These are phyloP conservation scores for Epiblema foenella DNA, from an alignment of 2,888 invertebrate genomes.

Conservation along the genomic window DNA sequence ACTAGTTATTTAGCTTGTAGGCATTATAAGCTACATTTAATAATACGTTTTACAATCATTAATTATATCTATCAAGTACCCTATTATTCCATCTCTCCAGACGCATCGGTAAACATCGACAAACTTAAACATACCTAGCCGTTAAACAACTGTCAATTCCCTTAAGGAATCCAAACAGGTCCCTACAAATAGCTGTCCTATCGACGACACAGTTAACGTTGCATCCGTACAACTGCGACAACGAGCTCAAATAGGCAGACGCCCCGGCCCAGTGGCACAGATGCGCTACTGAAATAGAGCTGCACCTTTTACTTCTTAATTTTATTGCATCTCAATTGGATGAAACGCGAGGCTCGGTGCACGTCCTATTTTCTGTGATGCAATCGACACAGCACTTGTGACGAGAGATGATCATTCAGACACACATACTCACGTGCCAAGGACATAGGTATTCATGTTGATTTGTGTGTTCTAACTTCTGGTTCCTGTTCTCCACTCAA, in stretches of 20 bases:
- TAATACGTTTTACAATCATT: too few species aligned
- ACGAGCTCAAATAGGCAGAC: conserved; percentile 75
- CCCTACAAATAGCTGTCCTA: neutral
- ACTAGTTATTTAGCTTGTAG: too few species aligned
- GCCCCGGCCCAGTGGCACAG: conserved; percentile 76
- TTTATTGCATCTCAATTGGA: conserved; percentile 41
- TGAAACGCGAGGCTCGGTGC: conserved; percentile 31
- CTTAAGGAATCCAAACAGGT: neutral
- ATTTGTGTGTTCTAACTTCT: neutral
- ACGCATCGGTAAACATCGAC: conserved; percentile 16
- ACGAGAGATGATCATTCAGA: conserved; percentile 4
- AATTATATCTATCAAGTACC: too few species aligned
- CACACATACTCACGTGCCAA: neutral
- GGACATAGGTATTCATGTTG: neutral
- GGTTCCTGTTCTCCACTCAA: too few species aligned
- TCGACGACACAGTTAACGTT: conserved; percentile 16
- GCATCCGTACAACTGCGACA: conserved; percentile 48
- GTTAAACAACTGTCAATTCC: conserved; percentile 4
- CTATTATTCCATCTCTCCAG: conserved; percentile 1
- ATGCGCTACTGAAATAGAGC: conserved; percentile 74
- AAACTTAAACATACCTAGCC: conserved; percentile 15
- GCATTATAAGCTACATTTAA: too few species aligned
- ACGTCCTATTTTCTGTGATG: conserved; percentile 42
- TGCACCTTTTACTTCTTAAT: conserved; percentile 49
- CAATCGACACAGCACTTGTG: conserved; percentile 15